Percentiles rank a stretch among this genome's conserved stretches.
Conservation (phyloP, 2,888 invertebrate species). For the Hirtodrosophila duncani region DNA sequence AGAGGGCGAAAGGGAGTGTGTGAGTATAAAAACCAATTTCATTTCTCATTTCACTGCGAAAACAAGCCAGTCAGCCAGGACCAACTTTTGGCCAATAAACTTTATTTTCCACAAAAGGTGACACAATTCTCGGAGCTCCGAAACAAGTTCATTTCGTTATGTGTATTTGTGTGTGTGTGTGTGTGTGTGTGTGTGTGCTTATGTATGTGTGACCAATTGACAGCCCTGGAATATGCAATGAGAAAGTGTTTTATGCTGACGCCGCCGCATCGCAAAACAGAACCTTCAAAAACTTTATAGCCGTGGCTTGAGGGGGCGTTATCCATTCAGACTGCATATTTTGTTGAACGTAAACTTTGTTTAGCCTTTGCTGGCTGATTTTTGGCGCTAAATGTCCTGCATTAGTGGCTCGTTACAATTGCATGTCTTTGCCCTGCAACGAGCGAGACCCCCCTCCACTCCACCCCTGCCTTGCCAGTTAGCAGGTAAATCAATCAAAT, state of each 20-base stretch:
- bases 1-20: too few relatives aligned
- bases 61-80: constrained; percentile 5
- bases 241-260: constrained; percentile 8
- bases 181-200: too few relatives aligned
- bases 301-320: constrained; percentile 37
- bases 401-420: constrained; percentile 70
- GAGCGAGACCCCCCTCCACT: too few relatives aligned
- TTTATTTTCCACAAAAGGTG: constrained; percentile 9
- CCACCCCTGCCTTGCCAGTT: constrained; percentile 7
- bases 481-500: constrained; percentile 67
- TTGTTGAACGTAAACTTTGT: constrained; percentile 16
- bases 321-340: constrained; percentile 7
- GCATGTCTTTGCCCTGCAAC: constrained; percentile 49
- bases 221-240: constrained; percentile 24
- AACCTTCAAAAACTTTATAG: constrained; percentile 1
- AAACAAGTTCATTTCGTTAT: constrained; percentile 47
- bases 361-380: constrained; percentile 17
- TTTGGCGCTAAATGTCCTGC: constrained; percentile 57
- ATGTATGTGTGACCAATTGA: constrained; percentile 30
- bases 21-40: constrained; percentile 17
- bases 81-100: constrained; percentile 37
- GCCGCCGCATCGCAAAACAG: too few relatives aligned
- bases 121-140: constrained; percentile 31
- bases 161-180: too few relatives aligned
- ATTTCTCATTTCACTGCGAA: constrained; percentile 28